phyloP scores from a whole-genome alignment of 1,140 invertebrate species.

The Rhagoletis pomonella region DNA sequence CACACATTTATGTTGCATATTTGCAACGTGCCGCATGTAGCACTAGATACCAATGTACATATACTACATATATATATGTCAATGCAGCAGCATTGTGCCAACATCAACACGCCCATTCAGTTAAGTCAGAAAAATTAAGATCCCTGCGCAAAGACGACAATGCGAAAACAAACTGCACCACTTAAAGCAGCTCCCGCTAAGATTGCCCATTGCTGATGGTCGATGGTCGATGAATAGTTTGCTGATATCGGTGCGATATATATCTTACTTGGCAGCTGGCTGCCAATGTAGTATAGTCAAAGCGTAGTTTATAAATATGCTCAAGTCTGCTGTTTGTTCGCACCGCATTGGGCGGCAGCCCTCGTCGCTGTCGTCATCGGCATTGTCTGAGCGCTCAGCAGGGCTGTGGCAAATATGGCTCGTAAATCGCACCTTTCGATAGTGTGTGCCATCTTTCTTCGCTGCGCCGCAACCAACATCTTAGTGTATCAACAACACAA shows the following conservation, averaged over 20 bases:
- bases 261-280: constrained; percentile 47
- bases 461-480: neutral
- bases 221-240: constrained; percentile 32
- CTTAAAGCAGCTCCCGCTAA: neutral
- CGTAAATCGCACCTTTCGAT: constrained; percentile 56
- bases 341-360: neutral
- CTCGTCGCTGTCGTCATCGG: neutral
- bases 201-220: neutral
- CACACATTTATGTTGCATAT: constrained; percentile 59
- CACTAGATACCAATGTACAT: too few species aligned
- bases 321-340: neutral
- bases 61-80: neutral
- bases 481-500: constrained; percentile 5
- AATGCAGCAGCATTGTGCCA: constrained; percentile 15
- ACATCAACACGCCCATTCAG: constrained; percentile 52
- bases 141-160: neutral
- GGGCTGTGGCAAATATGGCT: constrained; percentile 41
- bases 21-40: neutral
- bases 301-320: neutral
- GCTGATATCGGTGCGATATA: constrained; percentile 46
- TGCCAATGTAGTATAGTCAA: neutral
- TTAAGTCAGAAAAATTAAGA: constrained; percentile 51
- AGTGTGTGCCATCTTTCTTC: neutral
- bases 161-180: neutral
- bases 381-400: neutral